Evolutionary conservation across 2,888 invertebrate species (phyloP), one percentile per base, ranked within the genome.

Genomic region (Thysanoteuthis rhombus): DNA sequence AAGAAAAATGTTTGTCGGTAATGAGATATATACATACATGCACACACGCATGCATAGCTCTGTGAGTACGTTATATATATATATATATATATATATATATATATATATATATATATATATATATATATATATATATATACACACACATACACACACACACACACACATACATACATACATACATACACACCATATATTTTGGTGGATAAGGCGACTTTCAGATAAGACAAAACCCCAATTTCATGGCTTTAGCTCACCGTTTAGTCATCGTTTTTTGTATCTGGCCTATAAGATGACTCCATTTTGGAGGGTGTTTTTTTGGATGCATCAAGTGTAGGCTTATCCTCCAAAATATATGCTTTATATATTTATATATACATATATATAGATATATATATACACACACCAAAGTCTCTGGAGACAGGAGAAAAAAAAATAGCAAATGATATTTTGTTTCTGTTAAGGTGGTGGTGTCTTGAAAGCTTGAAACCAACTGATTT

Each of bases 341-440:
- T n/a, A n/a, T n/a, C n/a, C n/a, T n/a, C n/a, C n/a, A n/a, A n/a
- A n/a, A n/a, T n/a, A n/a, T n/a, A n/a, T n/a, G n/a, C n/a, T n/a
- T n/a, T n/a, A n/a, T n/a, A n/a, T n/a, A 91, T 91, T 28, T 91
- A 40, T 91, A 91, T 40, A 91, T 91, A 75, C n/a, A 75, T 75
- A 75, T 12, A 75, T 1, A 47, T 1, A 47, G 0, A 52, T 0
- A 52, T 25, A 52, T 25, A 52, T 25, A 52, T 6, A 52, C 52
- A 28, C 6, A 52, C 52, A 52, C 25, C 0, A 0, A 52, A 2
- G 28, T 28, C 28, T 52, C 75, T n/a, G n/a, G 75, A 75, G 75
- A 16, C 75, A 75, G 75, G 10, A 75, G n/a, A 75, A 75, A n/a
- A 19, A 75, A 75, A 10, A 52, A 75, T n/a, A 75, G 32, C n/a